A percentile compares a stretch with the other conserved stretches of the same genome.
Conservation (phyloP, 2,797 vertebrate species). For the Hippocampus kuda region DNA sequence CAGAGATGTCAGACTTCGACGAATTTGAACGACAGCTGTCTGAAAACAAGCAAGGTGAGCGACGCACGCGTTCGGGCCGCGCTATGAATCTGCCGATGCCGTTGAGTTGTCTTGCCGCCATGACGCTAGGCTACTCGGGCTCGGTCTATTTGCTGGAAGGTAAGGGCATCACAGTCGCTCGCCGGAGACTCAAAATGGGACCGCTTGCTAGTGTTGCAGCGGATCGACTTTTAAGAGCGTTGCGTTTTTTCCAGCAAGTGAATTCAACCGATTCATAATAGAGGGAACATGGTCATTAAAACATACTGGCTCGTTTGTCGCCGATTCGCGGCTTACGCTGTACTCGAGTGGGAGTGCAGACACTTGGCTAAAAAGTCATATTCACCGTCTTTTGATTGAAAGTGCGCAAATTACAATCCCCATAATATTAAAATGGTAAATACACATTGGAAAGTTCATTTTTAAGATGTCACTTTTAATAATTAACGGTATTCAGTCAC, state of each 20-base stretch:
- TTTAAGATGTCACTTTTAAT: too few species aligned
- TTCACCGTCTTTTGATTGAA: too few species aligned
- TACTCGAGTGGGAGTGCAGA: too few species aligned
- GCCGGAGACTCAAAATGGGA: not conserved
- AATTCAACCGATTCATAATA: not conserved
- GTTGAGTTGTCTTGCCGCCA: not conserved
- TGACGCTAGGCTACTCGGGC: not conserved
- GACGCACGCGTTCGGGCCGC: rapidly evolving
- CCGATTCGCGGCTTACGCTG: not conserved
- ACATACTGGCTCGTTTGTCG: not conserved
- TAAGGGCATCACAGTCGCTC: not conserved
- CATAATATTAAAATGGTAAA: too few species aligned
- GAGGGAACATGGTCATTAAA: not conserved
- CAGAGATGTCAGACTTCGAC: slow-evolving; percentile 84
- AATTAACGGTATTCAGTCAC: too few species aligned
- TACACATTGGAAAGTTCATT: too few species aligned
- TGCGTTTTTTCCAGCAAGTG: too few species aligned
- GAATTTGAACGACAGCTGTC: slow-evolving; percentile 86
- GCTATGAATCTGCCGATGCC: not conserved
- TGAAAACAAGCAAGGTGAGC: slow-evolving; percentile 83
- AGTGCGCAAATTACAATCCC: too few species aligned
- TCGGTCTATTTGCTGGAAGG: not conserved
- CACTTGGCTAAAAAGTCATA: too few species aligned
- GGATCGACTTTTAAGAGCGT: not conserved
- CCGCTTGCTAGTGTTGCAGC: not conserved